Percentiles rank a stretch among this genome's conserved stretches.
Conservation (phyloP, 2,888 invertebrate genomes). For the Ptilodon capucinus region DNA sequence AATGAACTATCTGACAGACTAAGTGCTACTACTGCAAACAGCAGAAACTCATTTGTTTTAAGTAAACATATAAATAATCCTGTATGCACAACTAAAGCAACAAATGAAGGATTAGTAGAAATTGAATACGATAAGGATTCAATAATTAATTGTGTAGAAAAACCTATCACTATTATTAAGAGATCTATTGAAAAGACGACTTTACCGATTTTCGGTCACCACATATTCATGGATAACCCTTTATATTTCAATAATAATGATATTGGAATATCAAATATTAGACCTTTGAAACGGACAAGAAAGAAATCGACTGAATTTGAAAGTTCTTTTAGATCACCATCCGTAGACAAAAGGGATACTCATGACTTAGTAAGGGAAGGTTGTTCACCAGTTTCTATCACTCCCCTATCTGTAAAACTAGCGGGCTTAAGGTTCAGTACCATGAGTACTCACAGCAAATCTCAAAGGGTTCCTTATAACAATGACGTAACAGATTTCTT, state of each 20-base stretch:
- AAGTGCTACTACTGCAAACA: conserved; percentile 52
- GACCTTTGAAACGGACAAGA: conserved; percentile 69
- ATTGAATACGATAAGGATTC: conserved; percentile 80
- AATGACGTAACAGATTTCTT: conserved; percentile 78
- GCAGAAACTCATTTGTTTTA: conserved; percentile 53
- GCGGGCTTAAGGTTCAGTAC: conserved; percentile 83
- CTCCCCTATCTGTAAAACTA: conserved; percentile 83
- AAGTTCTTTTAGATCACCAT: conserved; percentile 73
- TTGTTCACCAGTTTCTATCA: conserved; percentile 77
- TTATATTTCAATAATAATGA: conserved; percentile 76
- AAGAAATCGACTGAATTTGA: conserved; percentile 76
- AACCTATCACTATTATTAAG: conserved; percentile 51
- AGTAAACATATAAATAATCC: conserved; percentile 41
- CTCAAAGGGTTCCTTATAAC: conserved; percentile 51
- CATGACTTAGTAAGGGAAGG: conserved; percentile 71
- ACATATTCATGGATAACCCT: conserved; percentile 75
- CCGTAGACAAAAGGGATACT: conserved; percentile 69
- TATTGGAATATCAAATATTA: conserved; percentile 55
- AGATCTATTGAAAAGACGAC: conserved; percentile 63
- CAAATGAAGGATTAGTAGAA: conserved; percentile 78
- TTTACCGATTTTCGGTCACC: conserved; percentile 75
- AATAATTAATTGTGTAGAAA: conserved; percentile 70
- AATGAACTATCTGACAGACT: conserved; percentile 67
- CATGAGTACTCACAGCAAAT: conserved; percentile 68
- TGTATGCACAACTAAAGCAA: conserved; percentile 68